Evolutionary conservation across 2,113 vertebrate species (phyloP), one percentile per base, ranked within the genome.

Genomic region (Cyanoliseus patagonus): DNA sequence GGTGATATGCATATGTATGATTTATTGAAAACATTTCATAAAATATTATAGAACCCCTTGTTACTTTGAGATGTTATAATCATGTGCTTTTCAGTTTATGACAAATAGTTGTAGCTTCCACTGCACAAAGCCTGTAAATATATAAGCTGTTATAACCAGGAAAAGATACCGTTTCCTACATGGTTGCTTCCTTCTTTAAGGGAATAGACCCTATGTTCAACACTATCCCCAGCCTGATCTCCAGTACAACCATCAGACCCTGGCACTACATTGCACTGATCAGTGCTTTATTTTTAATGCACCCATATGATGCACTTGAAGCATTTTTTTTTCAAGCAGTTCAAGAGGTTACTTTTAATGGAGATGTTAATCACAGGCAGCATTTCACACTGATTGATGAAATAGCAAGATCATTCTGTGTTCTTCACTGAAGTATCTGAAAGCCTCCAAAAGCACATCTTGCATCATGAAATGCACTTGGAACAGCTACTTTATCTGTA

Each of bases 331-430:
- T 92, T 77, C 52, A 57, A 85, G 74, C 49, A 27, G 53, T 85
- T 89, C 49, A 55, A 84, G 92, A 89, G 78, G 57, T 80, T n/a
- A 77, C 49, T 81, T 85, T 70, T 82, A 93, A 90, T 72, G 63
- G 75, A 67, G 6, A 72, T 85, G 66, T 73, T 77, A 86, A 93
- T 93, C 88, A 94, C 31, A 78, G 66, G 62, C 80, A 95, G 49
- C 37, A 69, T 94, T 94, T 93, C 82, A 62, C 44, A 79, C 24
- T 80, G 92, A 88, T 49, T 83, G 83, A 93, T 83, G 88, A 86
- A 90, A 90, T 9, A 83, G 69, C 47, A 84, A 72, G 80, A 81
- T 23, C 49, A 80, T 90, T 77, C 88, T 86, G 25, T 41, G 64
- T 67, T 90, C 87, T 92, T 86, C 52, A 46, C 30, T 80, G 73